Evolutionary conservation across 1,140 invertebrate genomes (phyloP), one percentile per base, ranked within the genome.

Genomic region (Hylaeus volcanicus): DNA sequence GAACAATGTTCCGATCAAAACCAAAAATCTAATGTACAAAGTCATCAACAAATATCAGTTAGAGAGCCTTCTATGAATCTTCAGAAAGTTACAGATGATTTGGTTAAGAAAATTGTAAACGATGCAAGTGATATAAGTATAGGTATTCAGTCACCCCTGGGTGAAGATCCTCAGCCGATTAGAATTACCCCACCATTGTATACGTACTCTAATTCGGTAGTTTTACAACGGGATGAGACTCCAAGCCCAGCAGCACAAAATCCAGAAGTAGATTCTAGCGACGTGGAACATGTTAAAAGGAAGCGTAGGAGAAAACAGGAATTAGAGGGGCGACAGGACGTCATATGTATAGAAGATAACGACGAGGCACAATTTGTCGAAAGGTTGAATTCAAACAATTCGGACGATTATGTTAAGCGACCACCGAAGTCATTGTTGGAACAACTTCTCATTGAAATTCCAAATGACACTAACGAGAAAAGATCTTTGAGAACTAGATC

Each of bases 391-490:
- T 82, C 91, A 9, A 90, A 91, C 39, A 92, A 88, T 41, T 64
- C 90, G 0, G 91, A 93, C 9, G 92, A 93, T 39, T 91, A 90
- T 63, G 87, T 90, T 4, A 91, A 91, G 37, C 86, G 90, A 15
- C 86, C 91, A 4, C 83, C 90, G 2, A 96, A 96, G 87, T 96
- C 95, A 61, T 91, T 96, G 56, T 90, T 96, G 8, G 96, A 97
- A 88, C 96, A 97, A 88, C 92, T 97, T 71, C 92, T 96, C 0
- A 97, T 97, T 84, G 96, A 97, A 86, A 97, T 97, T 80, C 96
- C 96, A 4, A 94, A 94, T 72, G 95, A 95, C 48, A 94, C 93
- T 69, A 92, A 91, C 15, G 94, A 94, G 9, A 95, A 95, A 76
- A 91, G 94, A 76, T 94, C 94, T 3, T 89, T 96, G 15, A 92